A percentile compares a stretch with the other conserved stretches of the same genome.
Conservation (phyloP, 2,797 vertebrate species). For the Crenichthys baileyi region DNA sequence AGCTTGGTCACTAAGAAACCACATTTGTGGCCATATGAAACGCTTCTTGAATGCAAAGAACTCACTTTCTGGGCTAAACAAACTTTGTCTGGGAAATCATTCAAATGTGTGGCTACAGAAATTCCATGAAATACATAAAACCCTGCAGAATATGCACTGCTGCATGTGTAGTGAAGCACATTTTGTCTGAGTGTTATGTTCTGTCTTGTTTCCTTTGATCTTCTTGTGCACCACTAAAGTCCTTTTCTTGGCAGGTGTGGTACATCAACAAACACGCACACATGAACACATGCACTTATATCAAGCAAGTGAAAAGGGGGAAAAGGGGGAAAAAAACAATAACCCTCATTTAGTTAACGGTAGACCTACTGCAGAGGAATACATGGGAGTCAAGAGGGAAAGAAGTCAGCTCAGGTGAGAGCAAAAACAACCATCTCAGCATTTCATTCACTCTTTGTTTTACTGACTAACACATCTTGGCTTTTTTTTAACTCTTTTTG, state of each 20-base stretch:
- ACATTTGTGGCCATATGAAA: conserved; percentile 56
- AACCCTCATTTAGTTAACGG: conserved; percentile 41
- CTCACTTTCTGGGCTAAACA: conserved; percentile 52
- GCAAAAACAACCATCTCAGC: conserved; percentile 53
- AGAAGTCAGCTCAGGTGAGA: conserved; percentile 34
- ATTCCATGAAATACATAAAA: conserved; percentile 47
- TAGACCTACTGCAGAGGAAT: conserved; percentile 41
- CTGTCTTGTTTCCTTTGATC: conserved; percentile 38
- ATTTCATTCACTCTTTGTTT: conserved; percentile 60
- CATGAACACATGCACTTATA: conserved; percentile 15
- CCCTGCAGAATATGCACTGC: conserved; percentile 37
- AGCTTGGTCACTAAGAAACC: conserved; percentile 54
- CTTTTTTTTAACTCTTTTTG: conserved; percentile 51
- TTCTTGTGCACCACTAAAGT: conserved; percentile 31
- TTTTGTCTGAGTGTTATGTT: conserved; percentile 42
- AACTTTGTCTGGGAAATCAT: conserved; percentile 62
- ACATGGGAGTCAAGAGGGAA: conserved; percentile 29
- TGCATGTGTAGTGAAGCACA: conserved; percentile 46
- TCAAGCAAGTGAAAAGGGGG: conserved; percentile 23
- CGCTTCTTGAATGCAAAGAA: conserved; percentile 48
- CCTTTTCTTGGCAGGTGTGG: conserved; percentile 47
- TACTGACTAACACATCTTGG: conserved; percentile 45
- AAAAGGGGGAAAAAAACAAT: conserved; percentile 42
- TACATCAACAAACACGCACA: conserved; percentile 30
- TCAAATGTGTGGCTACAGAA: conserved; percentile 41